Evolutionary conservation across 2,797 vertebrate genomes (phyloP).

Genomic region (Xenentodon cancila): DNA sequence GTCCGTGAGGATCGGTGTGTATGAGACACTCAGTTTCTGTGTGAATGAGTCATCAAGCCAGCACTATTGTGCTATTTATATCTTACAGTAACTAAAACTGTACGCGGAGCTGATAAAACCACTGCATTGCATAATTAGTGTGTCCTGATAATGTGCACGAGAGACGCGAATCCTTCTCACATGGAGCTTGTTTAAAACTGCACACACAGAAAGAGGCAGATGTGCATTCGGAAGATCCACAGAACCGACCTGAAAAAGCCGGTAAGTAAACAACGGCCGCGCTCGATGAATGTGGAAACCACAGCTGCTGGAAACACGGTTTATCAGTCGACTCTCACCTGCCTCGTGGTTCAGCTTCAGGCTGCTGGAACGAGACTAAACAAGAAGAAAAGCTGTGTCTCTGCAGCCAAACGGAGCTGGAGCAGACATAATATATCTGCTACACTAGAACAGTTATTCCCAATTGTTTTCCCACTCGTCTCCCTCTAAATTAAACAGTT

Average conservation of each 20-base stretch:
- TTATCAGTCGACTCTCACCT: slow-evolving; percentile 36
- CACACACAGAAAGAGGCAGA: neutral
- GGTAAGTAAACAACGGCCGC: neutral
- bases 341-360: slow-evolving; percentile 37
- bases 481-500: neutral
- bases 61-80: slow-evolving; percentile 54
- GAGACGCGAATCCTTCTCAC: slow-evolving; percentile 15
- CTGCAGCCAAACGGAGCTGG: slow-evolving; percentile 26
- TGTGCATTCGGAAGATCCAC: neutral
- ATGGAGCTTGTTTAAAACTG: neutral
- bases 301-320: neutral
- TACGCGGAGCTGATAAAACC: slow-evolving; percentile 19
- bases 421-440: slow-evolving; percentile 47
- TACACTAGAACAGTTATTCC: slow-evolving; percentile 4
- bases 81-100: slow-evolving; percentile 54
- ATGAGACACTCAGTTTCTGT: slow-evolving; percentile 19
- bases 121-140: slow-evolving; percentile 29
- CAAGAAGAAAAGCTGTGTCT: slow-evolving; percentile 26
- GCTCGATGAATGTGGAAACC: neutral
- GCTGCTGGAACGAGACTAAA: slow-evolving; percentile 56
- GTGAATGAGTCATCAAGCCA: slow-evolving; percentile 57
- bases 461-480: neutral
- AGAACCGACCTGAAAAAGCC: neutral
- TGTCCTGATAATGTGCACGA: slow-evolving; percentile 9
- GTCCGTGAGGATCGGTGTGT: slow-evolving; percentile 36